These are phyloP conservation scores for Euplagia quadripunctaria DNA, from an alignment of 2,888 invertebrate species.

Conservation along the genomic window DNA sequence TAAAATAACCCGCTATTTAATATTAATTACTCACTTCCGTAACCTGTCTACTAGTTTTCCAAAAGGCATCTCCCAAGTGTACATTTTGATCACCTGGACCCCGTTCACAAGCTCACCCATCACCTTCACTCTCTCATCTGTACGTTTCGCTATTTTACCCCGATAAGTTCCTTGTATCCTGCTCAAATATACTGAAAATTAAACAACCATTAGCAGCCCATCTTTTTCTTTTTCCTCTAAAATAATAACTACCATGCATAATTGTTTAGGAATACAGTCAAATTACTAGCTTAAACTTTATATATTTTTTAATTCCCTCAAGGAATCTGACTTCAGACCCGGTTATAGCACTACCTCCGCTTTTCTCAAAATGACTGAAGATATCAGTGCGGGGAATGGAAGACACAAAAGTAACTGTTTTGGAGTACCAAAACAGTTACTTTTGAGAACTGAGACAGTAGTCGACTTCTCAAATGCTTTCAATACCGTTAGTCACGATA, in stretches of 20 bases:
- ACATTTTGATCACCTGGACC: constrained; percentile 95
- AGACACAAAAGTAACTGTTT: too few species aligned
- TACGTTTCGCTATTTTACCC: constrained; percentile 89
- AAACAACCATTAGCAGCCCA: background rate
- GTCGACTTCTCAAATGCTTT: too few species aligned
- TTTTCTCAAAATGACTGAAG: too few species aligned
- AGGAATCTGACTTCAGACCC: too few species aligned
- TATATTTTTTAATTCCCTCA: too few species aligned
- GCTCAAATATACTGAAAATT: constrained; percentile 75
- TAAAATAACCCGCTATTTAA: background rate
- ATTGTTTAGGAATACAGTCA: too few species aligned
- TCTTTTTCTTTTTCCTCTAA: background rate
- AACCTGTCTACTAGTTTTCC: constrained; percentile 89
- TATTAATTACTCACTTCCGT: constrained; percentile 86
- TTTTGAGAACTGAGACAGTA: too few species aligned
- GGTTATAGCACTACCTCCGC: too few species aligned
- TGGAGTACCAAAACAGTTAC: too few species aligned
- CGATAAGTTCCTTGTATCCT: constrained; percentile 80
- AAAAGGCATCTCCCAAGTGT: constrained; percentile 94
- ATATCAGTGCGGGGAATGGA: too few species aligned
- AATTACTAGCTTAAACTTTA: too few species aligned
- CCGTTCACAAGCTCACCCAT: constrained; percentile 94
- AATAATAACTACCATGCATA: background rate
- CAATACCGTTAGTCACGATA: too few species aligned
- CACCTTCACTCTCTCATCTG: constrained; percentile 92